A percentile compares a stretch with the other conserved stretches of the same genome.
These are phyloP conservation scores for Drosophila nr. perissopoda DNA, from an alignment of 2,888 invertebrate species.

Conservation along the genomic window DNA sequence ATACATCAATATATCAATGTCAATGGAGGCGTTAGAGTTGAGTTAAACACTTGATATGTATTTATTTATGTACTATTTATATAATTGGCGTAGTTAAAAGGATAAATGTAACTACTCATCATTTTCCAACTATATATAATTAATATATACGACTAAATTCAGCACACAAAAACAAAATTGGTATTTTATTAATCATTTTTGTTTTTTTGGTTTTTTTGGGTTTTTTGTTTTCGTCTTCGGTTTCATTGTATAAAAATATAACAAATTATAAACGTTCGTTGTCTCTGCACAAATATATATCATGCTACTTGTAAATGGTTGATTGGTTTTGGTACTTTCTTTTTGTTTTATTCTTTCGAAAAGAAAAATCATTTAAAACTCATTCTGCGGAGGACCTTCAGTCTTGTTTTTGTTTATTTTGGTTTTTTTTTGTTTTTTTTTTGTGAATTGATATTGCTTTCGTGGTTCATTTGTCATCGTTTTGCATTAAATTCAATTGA, in stretches of 20 bases:
- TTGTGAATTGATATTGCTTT: conserved; percentile 61
- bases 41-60: conserved; percentile 69
- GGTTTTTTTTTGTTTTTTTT: neutral
- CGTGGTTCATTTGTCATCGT: conserved; percentile 47
- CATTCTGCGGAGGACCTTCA: conserved; percentile 80
- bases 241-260: conserved; percentile 73
- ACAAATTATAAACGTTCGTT: conserved; percentile 77
- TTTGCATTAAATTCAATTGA: conserved; percentile 22
- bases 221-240: conserved; percentile 16
- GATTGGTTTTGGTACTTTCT: conserved; percentile 34
- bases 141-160: conserved; percentile 47
- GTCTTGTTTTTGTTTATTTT: conserved; percentile 55
- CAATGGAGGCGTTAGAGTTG: conserved; percentile 72
- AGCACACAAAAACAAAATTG: conserved; percentile 55
- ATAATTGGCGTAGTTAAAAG: conserved; percentile 71
- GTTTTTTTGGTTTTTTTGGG: conserved; percentile 3
- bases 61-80: conserved; percentile 38
- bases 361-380: conserved; percentile 63
- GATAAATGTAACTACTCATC: conserved; percentile 50
- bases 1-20: conserved; percentile 77
- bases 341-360: conserved; percentile 35
- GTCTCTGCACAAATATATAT: conserved; percentile 50
- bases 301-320: conserved; percentile 55
- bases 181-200: conserved; percentile 18
- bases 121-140: conserved; percentile 22